phyloP scores from a whole-genome alignment of 2,113 vertebrate genomes.

The Scalopus aquaticus region DNA sequence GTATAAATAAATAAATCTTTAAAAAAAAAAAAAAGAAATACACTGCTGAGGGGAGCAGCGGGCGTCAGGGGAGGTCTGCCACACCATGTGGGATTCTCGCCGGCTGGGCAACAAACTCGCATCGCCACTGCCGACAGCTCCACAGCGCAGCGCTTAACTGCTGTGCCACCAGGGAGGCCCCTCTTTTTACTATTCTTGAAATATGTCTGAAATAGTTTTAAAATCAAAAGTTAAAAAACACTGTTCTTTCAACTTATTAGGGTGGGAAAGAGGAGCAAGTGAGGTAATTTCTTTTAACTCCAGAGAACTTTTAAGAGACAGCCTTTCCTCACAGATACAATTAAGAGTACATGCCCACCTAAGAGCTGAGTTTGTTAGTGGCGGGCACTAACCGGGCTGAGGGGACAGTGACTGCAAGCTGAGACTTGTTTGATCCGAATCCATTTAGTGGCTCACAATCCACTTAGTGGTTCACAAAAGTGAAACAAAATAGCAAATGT shows the following conservation, averaged over 20 bases:
- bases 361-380: neutral
- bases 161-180: no score
- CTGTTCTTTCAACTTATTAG: neutral
- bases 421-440: neutral
- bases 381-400: neutral
- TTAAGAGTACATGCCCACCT: neutral
- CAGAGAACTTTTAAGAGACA: neutral
- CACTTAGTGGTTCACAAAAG: slow-evolving; percentile 1
- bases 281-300: neutral
- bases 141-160: no score
- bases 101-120: no score
- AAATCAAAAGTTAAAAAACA: neutral
- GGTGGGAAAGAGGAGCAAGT: neutral
- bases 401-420: neutral
- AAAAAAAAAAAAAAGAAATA: no score
- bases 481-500: neutral
- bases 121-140: no score
- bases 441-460: neutral
- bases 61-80: no score
- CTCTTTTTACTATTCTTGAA: no score
- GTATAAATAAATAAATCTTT: no score
- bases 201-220: slow-evolving; percentile 30
- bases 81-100: no score
- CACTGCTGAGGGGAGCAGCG: no score
- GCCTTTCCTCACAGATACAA: neutral